Evolutionary conservation across 1,140 invertebrate species (phyloP), one percentile per base, ranked within the genome.

Genomic region (roundworm (Caenorhabditis elegans)): DNA sequence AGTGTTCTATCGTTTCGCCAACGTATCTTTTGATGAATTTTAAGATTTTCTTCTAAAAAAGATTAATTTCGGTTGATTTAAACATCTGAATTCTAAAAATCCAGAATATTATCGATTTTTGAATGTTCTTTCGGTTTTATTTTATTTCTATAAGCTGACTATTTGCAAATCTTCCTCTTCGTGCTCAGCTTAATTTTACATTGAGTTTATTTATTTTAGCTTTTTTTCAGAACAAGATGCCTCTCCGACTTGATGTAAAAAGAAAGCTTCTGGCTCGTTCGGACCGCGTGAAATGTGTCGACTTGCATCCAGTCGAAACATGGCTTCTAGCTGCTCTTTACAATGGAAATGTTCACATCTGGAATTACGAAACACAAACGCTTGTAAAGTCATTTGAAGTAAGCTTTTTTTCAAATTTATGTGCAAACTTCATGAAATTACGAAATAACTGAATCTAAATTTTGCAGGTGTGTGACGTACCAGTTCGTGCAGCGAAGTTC

Each of bases 261-360:
- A 93, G 97, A 86, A 98, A 97, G 90, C 90, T 99, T 87, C 96
- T 96, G 39, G 96, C 97, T 46, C 93, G 97, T 80, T 98, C 96
- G 0, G 98, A 99, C 90, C 93, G 98, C 84, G 97, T 99, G 8
- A 99, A 99, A 92, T 95, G 94, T 89, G 95, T 97, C 0, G 98
- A 99, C 91, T 92, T 99, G 79, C 97, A 99, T 91, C 96, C 97
- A 11, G 93, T 94, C 19, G 97, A 99, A 89, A 96, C 96, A 87
- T 99, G 97, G 97, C 95, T 99, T 93, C 92, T 99, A 34, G 96
- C 95, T 83, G 96, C 96, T 28, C 92, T 99, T 3, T 99, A 99
- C 92, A 98, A 96, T 92, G 98, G 98, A 84, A 95, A 98, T 91
- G 96, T 98, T 82, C 97, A 99, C 91, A 95, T 99, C 88, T 99